Evolutionary conservation across 2,113 vertebrate species (phyloP).

Genomic region (Tetraodon nigroviridis): DNA sequence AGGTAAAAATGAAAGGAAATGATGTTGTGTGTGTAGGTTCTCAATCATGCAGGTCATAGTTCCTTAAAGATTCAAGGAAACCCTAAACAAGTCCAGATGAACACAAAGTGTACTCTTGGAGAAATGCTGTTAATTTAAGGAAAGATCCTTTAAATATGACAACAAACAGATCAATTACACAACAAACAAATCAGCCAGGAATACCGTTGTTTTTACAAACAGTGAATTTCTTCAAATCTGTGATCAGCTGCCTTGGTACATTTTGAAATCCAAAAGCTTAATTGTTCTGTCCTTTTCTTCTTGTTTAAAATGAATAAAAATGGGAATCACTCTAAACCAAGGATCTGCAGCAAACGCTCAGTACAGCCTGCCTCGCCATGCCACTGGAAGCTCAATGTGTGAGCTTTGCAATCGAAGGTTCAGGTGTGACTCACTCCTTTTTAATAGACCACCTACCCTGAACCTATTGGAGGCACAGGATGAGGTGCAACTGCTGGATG

Average conservation of each 20-base stretch:
- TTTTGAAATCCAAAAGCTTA: constrained; percentile 1
- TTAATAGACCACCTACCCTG: constrained; percentile 7
- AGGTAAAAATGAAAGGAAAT: too few relatives aligned
- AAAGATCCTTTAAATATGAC: too few relatives aligned
- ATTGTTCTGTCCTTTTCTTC: too few relatives aligned
- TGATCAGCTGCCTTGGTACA: constrained; percentile 1
- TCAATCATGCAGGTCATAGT: too few relatives aligned
- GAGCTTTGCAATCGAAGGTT: constrained; percentile 28
- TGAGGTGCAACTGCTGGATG: background rate
- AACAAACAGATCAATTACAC: too few relatives aligned
- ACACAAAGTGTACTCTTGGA: too few relatives aligned
- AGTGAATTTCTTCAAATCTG: background rate
- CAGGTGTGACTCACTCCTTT: constrained; percentile 24
- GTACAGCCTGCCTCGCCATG: background rate
- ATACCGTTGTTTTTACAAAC: background rate
- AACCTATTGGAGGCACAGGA: background rate
- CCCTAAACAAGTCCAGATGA: too few relatives aligned
- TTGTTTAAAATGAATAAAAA: background rate
- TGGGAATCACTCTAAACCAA: too few relatives aligned
- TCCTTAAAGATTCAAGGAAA: too few relatives aligned
- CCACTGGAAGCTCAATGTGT: background rate
- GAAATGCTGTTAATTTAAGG: too few relatives aligned
- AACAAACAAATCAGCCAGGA: too few relatives aligned
- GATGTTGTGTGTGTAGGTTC: too few relatives aligned
- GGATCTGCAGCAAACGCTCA: background rate